Percentiles rank a stretch among this genome's conserved stretches.
phyloP scores from a whole-genome alignment of 2,888 invertebrate genomes.

The Leptothorax acervorum region DNA sequence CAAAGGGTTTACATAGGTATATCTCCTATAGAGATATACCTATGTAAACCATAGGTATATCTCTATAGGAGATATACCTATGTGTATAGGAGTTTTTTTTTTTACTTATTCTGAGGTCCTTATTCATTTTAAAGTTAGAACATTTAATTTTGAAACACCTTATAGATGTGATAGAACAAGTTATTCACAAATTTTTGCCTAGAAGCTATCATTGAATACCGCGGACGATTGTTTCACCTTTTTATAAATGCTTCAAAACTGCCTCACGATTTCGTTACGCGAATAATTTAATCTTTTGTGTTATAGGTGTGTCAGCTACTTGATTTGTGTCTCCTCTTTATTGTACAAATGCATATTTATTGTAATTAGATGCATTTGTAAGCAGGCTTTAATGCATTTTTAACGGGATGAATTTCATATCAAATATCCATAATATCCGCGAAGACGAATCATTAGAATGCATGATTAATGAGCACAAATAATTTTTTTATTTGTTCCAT shows the following conservation, averaged over 20 bases:
- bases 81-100: too few species aligned
- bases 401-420: neutral
- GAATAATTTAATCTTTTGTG: slow-evolving; percentile 24
- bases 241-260: slow-evolving; percentile 27
- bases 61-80: neutral
- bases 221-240: neutral
- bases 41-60: neutral
- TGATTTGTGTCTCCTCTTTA: neutral
- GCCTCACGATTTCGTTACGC: neutral
- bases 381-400: neutral
- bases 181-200: neutral
- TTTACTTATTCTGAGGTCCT: neutral
- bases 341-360: neutral
- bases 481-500: neutral
- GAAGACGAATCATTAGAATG: neutral
- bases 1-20: neutral
- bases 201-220: neutral
- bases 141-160: neutral
- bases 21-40: neutral
- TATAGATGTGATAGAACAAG: neutral
- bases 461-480: neutral
- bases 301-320: neutral
- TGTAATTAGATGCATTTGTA: neutral
- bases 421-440: neutral
- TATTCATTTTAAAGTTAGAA: neutral